phyloP scores from a whole-genome alignment of 1,140 invertebrate species.

The Grapholita molesta region DNA sequence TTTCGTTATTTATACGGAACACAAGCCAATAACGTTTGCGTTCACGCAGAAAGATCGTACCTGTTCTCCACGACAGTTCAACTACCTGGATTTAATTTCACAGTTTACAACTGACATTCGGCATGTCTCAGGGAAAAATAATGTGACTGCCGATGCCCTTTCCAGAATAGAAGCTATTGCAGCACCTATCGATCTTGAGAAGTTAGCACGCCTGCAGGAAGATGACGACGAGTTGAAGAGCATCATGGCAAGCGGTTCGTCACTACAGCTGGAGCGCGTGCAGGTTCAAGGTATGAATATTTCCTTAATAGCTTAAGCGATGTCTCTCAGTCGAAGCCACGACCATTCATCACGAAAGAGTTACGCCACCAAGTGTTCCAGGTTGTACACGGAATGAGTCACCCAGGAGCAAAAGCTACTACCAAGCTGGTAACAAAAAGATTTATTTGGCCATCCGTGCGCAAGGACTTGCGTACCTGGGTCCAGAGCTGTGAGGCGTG shows the following conservation, averaged over 20 bases:
- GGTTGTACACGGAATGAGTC: too few species aligned
- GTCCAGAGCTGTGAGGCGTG: too few species aligned
- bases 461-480: too few species aligned
- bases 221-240: not conserved
- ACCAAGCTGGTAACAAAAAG: too few species aligned
- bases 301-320: not conserved
- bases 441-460: too few species aligned
- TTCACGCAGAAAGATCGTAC: not conserved
- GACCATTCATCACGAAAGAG: not conserved
- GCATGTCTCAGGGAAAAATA: not conserved
- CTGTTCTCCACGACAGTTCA: not conserved
- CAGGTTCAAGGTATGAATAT: not conserved
- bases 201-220: not conserved
- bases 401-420: too few species aligned
- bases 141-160: not conserved
- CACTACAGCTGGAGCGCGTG: not conserved
- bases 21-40: not conserved
- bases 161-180: not conserved
- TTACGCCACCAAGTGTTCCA: too few species aligned
- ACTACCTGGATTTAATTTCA: not conserved
- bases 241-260: not conserved
- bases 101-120: not conserved
- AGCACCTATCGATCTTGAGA: not conserved
- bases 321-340: not conserved
- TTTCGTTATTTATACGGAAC: constrained; percentile 45